Percentiles rank a stretch among this genome's conserved stretches.
Conservation (phyloP, 2,888 invertebrate species). For the Lycophotia porphyrea region DNA sequence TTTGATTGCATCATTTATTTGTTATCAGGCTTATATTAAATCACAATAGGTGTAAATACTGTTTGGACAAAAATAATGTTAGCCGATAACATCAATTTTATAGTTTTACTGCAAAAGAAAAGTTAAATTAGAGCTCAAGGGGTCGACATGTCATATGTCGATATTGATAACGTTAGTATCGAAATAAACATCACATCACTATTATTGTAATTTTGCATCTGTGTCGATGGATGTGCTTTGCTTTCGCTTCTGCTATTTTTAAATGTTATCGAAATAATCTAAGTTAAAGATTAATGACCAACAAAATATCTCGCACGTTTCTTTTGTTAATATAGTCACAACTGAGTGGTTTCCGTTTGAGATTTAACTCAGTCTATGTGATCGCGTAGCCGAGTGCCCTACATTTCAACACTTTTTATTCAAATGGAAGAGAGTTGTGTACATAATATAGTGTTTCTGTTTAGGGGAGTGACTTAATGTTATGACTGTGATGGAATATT, state of each 20-base stretch:
- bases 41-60: background rate
- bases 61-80: background rate
- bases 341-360: conserved; percentile 38
- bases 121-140: background rate
- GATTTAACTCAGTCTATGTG: conserved; percentile 65
- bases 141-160: conserved; percentile 18
- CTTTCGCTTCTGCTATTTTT: conserved; percentile 62
- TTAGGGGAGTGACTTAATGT: conserved; percentile 82
- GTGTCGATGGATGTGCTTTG: conserved; percentile 61
- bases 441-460: conserved; percentile 77
- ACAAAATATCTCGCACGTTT: conserved; percentile 32
- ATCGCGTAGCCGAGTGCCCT: conserved; percentile 79
- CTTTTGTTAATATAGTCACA: conserved; percentile 31
- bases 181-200: conserved; percentile 30
- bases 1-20: background rate
- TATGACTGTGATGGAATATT: conserved; percentile 78
- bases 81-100: background rate
- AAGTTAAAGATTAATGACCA: conserved; percentile 33
- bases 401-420: conserved; percentile 83
- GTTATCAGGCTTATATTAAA: background rate
- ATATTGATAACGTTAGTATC: conserved; percentile 4
- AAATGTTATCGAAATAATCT: conserved; percentile 54
- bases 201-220: conserved; percentile 55
- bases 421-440: conserved; percentile 88
- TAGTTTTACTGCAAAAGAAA: background rate